A percentile compares a stretch with the other conserved stretches of the same genome.
phyloP scores from a whole-genome alignment of 2,888 invertebrate species.

The Romanomermis culicivorax region DNA sequence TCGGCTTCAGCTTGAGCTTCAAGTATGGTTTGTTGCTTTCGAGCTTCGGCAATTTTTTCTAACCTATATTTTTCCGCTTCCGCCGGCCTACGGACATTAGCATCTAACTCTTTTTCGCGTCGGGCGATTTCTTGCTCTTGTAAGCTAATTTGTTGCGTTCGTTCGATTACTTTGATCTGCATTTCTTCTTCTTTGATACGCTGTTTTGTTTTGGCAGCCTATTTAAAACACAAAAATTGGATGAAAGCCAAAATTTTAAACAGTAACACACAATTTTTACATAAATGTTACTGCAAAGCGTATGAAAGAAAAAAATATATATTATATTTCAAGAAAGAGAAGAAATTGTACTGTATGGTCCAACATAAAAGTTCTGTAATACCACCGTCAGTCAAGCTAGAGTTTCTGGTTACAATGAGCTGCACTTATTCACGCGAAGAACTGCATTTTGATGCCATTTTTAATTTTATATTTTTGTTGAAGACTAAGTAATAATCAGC shows the following conservation, averaged over 20 bases:
- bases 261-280: too few relatives aligned
- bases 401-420: too few relatives aligned
- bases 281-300: too few relatives aligned
- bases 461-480: too few relatives aligned
- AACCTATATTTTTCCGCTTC: constrained; percentile 75
- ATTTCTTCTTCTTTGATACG: constrained; percentile 87
- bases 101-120: constrained; percentile 70
- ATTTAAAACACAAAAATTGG: too few relatives aligned
- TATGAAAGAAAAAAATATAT: too few relatives aligned
- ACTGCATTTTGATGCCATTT: too few relatives aligned
- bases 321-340: not conserved
- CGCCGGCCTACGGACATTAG: constrained; percentile 72
- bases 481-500: too few relatives aligned
- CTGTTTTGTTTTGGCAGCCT: constrained; percentile 85
- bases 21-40: constrained; percentile 59
- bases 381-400: too few relatives aligned
- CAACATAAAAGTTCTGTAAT: too few relatives aligned
- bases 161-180: constrained; percentile 70
- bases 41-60: constrained; percentile 82
- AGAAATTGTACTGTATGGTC: not conserved
- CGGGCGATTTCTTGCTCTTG: constrained; percentile 87
- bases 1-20: constrained; percentile 90
- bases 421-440: too few relatives aligned
- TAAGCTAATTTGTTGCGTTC: constrained; percentile 73
- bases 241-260: too few relatives aligned